Percentiles rank a stretch among this genome's conserved stretches.
phyloP scores from a whole-genome alignment of 1,140 invertebrate genomes.

The Argopecten irradians region DNA sequence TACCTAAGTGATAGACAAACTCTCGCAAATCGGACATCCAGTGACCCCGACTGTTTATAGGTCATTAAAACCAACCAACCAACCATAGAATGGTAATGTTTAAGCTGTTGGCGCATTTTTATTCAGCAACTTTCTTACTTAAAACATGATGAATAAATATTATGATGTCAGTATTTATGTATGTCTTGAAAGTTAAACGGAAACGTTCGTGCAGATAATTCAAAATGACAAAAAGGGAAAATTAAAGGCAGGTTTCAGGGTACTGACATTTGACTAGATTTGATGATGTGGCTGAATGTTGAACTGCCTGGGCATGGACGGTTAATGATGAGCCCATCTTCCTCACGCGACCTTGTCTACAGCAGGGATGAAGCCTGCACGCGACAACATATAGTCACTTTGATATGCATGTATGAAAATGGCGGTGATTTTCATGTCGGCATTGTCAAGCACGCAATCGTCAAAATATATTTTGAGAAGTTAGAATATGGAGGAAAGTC shows the following conservation, averaged over 20 bases:
- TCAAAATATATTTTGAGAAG: not conserved
- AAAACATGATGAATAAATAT: too few relatives aligned
- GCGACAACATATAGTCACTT: not conserved
- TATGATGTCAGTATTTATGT: not conserved
- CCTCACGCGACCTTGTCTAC: not conserved
- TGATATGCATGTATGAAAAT: conserved; percentile 17
- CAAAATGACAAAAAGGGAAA: not conserved
- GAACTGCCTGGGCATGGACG: not conserved
- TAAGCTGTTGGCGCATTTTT: too few relatives aligned
- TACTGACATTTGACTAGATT: not conserved
- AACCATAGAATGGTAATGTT: too few relatives aligned
- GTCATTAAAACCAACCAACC: too few relatives aligned
- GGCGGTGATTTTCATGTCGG: not conserved
- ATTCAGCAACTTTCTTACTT: too few relatives aligned
- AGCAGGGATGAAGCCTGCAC: not conserved
- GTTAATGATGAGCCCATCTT: not conserved
- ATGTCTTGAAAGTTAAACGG: not conserved
- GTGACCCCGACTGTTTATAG: too few relatives aligned
- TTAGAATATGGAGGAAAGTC: not conserved
- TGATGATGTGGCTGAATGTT: not conserved
- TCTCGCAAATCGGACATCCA: too few relatives aligned
- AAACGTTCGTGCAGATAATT: not conserved
- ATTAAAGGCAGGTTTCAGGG: not conserved
- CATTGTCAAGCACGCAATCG: not conserved
- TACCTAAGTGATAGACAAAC: too few relatives aligned